phyloP scores from a whole-genome alignment of 2,888 invertebrate species.

The Zygogramma bicolorata region DNA sequence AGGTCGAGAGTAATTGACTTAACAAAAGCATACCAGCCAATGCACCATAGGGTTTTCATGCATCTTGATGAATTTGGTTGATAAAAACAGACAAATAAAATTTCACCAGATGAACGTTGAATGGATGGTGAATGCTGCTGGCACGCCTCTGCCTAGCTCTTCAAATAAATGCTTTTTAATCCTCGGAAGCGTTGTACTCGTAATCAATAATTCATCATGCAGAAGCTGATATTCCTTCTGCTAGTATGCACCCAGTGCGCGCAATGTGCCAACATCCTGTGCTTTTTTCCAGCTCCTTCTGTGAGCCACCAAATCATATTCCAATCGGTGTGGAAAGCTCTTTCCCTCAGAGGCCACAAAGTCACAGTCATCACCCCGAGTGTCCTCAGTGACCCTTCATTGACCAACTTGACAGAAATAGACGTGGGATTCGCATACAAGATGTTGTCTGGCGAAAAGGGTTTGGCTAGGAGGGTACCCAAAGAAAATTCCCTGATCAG shows the following conservation, averaged over 20 bases:
- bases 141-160: not conserved
- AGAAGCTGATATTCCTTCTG: not conserved
- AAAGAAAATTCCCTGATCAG: constrained; percentile 2
- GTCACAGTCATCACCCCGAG: constrained; percentile 27
- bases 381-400: constrained; percentile 15
- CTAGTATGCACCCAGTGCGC: not conserved
- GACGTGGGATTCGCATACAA: constrained; percentile 15
- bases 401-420: constrained; percentile 25
- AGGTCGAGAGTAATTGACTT: too few relatives aligned
- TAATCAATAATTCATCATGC: not conserved
- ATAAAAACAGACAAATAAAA: too few relatives aligned
- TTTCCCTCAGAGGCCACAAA: constrained; percentile 28
- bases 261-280: constrained; percentile 9
- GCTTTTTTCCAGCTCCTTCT: not conserved
- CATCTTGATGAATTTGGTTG: too few relatives aligned
- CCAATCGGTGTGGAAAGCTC: constrained; percentile 16
- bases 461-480: not conserved
- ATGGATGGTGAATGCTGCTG: too few relatives aligned
- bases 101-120: too few relatives aligned
- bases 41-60: too few relatives aligned
- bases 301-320: not conserved
- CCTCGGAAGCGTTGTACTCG: not conserved
- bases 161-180: not conserved
- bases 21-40: too few relatives aligned
- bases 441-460: not conserved